Conservation (phyloP, 2,888 invertebrate species). For the Drosophila borborema region DNA sequence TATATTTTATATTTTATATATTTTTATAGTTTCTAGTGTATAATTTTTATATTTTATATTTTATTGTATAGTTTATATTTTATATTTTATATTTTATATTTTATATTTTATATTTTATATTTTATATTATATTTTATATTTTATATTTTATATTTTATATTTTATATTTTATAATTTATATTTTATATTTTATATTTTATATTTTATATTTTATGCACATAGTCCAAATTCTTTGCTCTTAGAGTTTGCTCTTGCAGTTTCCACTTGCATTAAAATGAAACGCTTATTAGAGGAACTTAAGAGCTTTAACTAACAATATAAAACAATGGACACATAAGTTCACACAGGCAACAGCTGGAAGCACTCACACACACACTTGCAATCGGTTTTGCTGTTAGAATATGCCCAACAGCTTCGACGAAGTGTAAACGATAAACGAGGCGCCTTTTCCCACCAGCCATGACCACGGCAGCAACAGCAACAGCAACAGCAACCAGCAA, state of each 20-base stretch:
- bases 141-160: not conserved
- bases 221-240: not conserved
- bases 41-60: not conserved
- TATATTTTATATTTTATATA: constrained; percentile 1
- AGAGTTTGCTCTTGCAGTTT: not conserved
- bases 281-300: constrained; percentile 15
- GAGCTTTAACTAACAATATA: constrained; percentile 23
- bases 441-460: constrained; percentile 46
- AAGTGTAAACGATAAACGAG: constrained; percentile 69
- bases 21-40: too few relatives aligned
- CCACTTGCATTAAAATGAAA: not conserved
- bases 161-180: constrained; percentile 1
- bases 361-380: constrained; percentile 6
- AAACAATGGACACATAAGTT: constrained; percentile 28
- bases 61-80: not conserved
- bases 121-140: too few relatives aligned
- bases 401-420: constrained; percentile 41
- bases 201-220: not conserved
- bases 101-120: too few relatives aligned
- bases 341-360: constrained; percentile 16
- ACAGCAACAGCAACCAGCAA: constrained; percentile 11
- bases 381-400: constrained; percentile 6
- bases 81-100: too few relatives aligned
- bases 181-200: not conserved
- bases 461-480: constrained; percentile 34